These are phyloP conservation scores for Melanotaenia pygmaea DNA, from an alignment of 2,797 vertebrate species.

Conservation along the genomic window DNA sequence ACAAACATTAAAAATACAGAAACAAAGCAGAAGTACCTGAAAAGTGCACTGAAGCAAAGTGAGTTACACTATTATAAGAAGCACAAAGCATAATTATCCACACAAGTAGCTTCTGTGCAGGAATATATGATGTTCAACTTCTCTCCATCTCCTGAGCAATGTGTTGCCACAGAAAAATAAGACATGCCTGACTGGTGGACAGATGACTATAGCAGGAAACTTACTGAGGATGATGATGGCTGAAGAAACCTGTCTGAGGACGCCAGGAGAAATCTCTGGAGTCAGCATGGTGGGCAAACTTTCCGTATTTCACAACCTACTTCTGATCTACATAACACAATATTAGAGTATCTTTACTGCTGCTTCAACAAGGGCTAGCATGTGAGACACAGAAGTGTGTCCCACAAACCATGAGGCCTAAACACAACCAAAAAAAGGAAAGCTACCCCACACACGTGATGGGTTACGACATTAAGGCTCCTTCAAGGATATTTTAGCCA, in stretches of 20 bases:
- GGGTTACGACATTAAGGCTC: constrained; percentile 72
- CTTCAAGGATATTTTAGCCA: constrained; percentile 80
- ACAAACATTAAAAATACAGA: neutral
- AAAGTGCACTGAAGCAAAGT: neutral
- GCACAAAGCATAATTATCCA: neutral
- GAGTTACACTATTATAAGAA: neutral
- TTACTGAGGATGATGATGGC: constrained; percentile 77
- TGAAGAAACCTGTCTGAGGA: constrained; percentile 71
- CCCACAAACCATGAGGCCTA: constrained; percentile 34
- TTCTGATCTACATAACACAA: neutral
- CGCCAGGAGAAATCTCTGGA: constrained; percentile 65
- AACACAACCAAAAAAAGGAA: constrained; percentile 65
- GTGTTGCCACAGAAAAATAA: constrained; percentile 7
- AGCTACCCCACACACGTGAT: constrained; percentile 55
- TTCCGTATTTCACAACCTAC: constrained; percentile 1
- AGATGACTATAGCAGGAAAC: constrained; percentile 31
- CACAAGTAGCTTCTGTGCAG: neutral
- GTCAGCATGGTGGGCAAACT: constrained; percentile 56
- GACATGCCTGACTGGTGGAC: constrained; percentile 4
- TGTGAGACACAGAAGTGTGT: constrained; percentile 10
- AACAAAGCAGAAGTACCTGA: neutral
- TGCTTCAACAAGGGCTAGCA: constrained; percentile 14
- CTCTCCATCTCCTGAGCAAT: constrained; percentile 8
- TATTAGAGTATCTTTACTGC: constrained; percentile 1
- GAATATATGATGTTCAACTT: constrained; percentile 9